Evolutionary conservation across 2,797 vertebrate species (phyloP), one percentile per base, ranked within the genome.

Genomic region (Picus viridis): DNA sequence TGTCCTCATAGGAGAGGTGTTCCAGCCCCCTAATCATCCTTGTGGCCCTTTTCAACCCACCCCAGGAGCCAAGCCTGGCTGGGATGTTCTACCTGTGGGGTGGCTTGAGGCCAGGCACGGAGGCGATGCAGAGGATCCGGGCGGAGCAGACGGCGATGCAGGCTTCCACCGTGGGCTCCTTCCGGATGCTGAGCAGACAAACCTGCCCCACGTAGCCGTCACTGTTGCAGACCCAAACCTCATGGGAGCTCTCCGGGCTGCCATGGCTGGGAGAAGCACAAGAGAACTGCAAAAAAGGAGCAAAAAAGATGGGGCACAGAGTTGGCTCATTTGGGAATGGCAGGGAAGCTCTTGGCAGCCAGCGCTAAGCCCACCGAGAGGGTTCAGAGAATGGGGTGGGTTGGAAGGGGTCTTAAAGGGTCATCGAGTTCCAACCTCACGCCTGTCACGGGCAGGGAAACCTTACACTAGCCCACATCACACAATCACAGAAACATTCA

Each of bases 211-310:
- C 99, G 14, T 99, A 99, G 61, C 99, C 99, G 0, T 99, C 99
- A 3, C 99, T 99, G 97, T 99, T 99, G 93, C 99, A 99, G 81
- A 99, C 99, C 99, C 99, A 99, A 26, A 99, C 99, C 84, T 99
- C 99, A 2, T 98, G 99, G 6, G 98, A 97, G 26, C 98, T 99
- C 93, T 99, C 99, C 0, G 98, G 98, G 97, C 98, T 99, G 96
- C 98, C 98, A 89, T 99, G 98, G 95, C 99, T 99, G 32, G 99
- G 99, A 26, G 99, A 99, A 4, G 99, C 99, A 9, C 99, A 99
- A 0, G 99, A 99, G 95, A 99, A 99, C 98, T 99, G 95, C 18
- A 2, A 49, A 23, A 2, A 49, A 23, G 59, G 57, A 72, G 72
- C 4, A 16, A 16, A 32, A 18, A 32, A 18, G 32, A 7, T 3